Evolutionary conservation across 2,797 vertebrate species (phyloP).

Genomic region (Sphenodon punctatus): DNA sequence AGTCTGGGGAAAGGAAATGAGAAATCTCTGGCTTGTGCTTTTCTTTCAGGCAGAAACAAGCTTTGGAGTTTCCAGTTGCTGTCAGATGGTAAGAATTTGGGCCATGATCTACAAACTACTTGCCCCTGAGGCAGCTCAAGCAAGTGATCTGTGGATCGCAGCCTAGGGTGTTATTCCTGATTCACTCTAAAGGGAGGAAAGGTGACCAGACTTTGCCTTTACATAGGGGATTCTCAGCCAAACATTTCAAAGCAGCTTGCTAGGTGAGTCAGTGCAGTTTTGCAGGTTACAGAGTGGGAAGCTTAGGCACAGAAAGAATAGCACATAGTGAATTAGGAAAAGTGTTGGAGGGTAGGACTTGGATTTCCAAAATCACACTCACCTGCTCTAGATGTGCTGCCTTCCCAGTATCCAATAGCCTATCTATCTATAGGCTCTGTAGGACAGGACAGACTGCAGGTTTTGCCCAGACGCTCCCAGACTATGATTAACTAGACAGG

Average conservation of each 20-base stretch:
- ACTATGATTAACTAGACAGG: background rate
- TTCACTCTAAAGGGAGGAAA: background rate
- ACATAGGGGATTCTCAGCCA: background rate
- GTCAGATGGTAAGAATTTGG: constrained; percentile 81
- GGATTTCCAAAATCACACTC: background rate
- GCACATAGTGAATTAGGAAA: background rate
- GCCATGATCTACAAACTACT: no score
- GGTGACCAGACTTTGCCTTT: background rate
- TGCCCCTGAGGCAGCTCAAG: no score
- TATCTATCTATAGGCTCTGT: background rate
- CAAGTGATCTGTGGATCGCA: no score
- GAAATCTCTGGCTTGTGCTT: constrained; percentile 19
- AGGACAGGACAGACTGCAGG: background rate
- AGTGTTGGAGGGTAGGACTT: background rate
- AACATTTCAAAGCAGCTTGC: background rate
- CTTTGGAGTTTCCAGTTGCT: constrained; percentile 83
- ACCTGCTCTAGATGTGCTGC: background rate
- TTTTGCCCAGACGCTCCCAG: background rate
- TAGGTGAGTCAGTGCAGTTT: background rate
- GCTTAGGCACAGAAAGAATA: background rate
- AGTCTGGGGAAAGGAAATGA: background rate
- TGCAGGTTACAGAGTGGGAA: background rate
- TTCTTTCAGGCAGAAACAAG: constrained; percentile 82
- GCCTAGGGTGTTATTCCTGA: background rate
- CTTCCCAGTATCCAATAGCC: background rate